These are phyloP conservation scores for Ptilorrhoa leucosticta DNA, from an alignment of 2,113 vertebrate species.

Conservation along the genomic window DNA sequence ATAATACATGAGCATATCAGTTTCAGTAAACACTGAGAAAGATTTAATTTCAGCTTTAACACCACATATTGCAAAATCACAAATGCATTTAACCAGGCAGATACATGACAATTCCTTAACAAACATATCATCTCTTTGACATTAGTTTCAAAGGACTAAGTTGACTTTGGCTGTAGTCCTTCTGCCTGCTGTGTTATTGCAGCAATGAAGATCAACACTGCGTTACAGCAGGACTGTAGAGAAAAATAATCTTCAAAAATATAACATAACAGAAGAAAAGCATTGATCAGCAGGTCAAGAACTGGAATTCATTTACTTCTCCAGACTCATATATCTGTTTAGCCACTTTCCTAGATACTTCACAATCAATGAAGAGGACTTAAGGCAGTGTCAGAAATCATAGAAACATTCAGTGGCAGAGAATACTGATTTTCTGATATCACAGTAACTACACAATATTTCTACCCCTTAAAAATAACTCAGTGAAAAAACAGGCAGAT, in stretches of 20 bases:
- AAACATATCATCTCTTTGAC: not conserved
- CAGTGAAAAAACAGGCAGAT: not conserved
- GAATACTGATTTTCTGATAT: not conserved
- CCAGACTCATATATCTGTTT: not conserved
- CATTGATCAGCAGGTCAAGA: not conserved
- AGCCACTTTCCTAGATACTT: not conserved
- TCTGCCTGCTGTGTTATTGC: not conserved
- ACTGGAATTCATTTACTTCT: not conserved
- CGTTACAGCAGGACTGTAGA: not conserved
- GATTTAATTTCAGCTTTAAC: constrained; percentile 33
- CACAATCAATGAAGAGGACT: not conserved
- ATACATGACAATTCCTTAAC: not conserved
- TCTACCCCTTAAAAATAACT: not conserved
- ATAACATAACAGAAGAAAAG: not conserved
- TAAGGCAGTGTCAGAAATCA: not conserved
- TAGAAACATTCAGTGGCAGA: not conserved
- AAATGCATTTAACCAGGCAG: not conserved
- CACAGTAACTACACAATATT: not conserved
- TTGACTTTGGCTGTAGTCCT: constrained; percentile 14
- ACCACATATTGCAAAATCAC: constrained; percentile 9
- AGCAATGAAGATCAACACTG: not conserved
- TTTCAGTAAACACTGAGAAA: not conserved
- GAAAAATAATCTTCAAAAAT: not conserved
- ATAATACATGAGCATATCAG: not conserved
- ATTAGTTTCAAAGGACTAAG: not conserved